phyloP scores from a whole-genome alignment of 1,140 invertebrate species.

The roundworm (Caenorhabditis elegans) region DNA sequence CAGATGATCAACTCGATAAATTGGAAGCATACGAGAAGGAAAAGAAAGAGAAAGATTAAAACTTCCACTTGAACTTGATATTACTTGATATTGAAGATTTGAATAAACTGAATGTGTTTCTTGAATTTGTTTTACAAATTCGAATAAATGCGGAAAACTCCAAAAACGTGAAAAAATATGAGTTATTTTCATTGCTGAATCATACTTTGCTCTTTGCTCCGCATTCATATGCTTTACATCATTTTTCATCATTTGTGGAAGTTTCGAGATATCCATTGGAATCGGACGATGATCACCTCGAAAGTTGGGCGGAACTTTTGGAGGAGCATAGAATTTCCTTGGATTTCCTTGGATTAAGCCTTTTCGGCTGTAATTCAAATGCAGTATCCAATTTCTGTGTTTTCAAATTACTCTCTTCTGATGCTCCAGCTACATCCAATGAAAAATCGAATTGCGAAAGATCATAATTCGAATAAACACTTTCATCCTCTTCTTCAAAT shows the following conservation, averaged over 20 bases:
- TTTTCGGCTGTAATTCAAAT: constrained; percentile 63
- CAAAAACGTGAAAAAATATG: neutral
- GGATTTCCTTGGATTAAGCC: constrained; percentile 69
- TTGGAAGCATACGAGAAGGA: neutral
- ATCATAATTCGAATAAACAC: constrained; percentile 87
- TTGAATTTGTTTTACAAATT: too few relatives aligned
- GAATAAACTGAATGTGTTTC: too few relatives aligned
- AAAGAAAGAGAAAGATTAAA: neutral
- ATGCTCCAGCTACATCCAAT: constrained; percentile 58
- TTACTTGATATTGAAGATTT: too few relatives aligned
- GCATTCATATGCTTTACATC: constrained; percentile 51
- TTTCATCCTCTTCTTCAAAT: constrained; percentile 86
- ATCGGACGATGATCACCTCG: constrained; percentile 61
- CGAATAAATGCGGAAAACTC: neutral
- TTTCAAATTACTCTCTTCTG: constrained; percentile 5
- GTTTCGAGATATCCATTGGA: constrained; percentile 31
- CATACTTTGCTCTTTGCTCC: constrained; percentile 58
- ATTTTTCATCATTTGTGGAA: constrained; percentile 50
- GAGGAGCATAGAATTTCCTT: constrained; percentile 75
- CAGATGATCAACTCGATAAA: neutral
- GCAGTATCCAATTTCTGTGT: constrained; percentile 2
- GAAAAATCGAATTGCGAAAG: constrained; percentile 89
- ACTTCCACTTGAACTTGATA: too few relatives aligned
- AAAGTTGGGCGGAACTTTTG: constrained; percentile 77
- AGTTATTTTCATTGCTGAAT: constrained; percentile 30